These are phyloP conservation scores for Dryobates pubescens DNA, from an alignment of 2,797 vertebrate genomes.

Conservation along the genomic window DNA sequence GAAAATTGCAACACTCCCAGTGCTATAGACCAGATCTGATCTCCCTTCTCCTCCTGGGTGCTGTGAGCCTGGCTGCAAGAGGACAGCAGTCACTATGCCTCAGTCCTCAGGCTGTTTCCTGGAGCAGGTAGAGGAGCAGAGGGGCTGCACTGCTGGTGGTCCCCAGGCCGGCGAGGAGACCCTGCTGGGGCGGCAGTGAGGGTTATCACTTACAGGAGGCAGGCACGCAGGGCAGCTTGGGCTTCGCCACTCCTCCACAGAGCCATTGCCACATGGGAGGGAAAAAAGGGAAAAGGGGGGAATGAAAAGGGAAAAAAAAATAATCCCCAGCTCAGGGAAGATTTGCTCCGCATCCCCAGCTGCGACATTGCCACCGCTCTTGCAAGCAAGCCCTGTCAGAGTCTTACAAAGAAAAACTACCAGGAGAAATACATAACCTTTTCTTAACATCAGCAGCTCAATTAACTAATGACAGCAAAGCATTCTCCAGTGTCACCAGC, in stretches of 20 bases:
- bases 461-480: slow-evolving; percentile 86
- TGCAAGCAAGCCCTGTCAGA: slow-evolving; percentile 72
- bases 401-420: slow-evolving; percentile 82
- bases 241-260: neutral
- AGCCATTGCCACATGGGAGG: accelerated
- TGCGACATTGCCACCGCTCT: slow-evolving; percentile 17
- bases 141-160: neutral
- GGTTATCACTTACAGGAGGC: slow-evolving; percentile 37
- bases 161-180: neutral
- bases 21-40: accelerated
- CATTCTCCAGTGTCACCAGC: slow-evolving; percentile 80
- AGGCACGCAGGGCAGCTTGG: neutral
- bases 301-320: neutral
- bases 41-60: accelerated
- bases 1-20: neutral
- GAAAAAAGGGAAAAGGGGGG: neutral
- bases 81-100: neutral
- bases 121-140: neutral
- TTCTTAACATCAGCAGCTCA: slow-evolving; percentile 84
- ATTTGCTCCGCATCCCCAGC: slow-evolving; percentile 31
- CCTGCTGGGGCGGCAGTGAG: neutral
- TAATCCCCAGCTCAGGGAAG: neutral
- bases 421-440: slow-evolving; percentile 84
- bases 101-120: neutral
- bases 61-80: accelerated